These are phyloP conservation scores for Stegodyphus mimosarum DNA, from an alignment of 1,140 invertebrate genomes.

Conservation along the genomic window DNA sequence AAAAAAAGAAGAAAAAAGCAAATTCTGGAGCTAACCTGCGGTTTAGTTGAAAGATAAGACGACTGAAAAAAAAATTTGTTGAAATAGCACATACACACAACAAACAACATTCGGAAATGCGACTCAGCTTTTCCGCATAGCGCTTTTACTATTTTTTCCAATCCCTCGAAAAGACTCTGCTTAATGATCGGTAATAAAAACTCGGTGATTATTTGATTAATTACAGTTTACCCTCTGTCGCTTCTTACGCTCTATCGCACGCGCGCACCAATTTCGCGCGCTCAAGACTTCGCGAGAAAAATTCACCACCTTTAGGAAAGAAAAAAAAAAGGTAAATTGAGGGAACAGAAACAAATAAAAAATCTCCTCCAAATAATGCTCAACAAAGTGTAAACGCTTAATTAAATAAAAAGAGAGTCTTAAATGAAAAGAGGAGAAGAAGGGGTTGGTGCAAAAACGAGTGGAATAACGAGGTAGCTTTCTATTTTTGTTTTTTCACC, in stretches of 20 bases:
- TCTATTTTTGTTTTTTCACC: constrained; percentile 21
- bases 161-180: neutral
- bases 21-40: no score
- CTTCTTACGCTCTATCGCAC: constrained; percentile 16
- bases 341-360: neutral
- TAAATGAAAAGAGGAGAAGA: constrained; percentile 15
- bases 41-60: no score
- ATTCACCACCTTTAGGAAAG: constrained; percentile 19
- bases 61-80: no score
- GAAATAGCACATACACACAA: no score
- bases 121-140: neutral
- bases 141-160: neutral
- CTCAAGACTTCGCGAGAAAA: constrained; percentile 11
- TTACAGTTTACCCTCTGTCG: constrained; percentile 49
- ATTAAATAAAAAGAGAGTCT: constrained; percentile 59
- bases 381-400: constrained; percentile 60
- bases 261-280: constrained; percentile 25
- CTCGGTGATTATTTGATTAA: constrained; percentile 59
- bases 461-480: constrained; percentile 12
- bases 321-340: neutral
- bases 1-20: no score
- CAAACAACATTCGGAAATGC: neutral
- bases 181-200: constrained; percentile 40
- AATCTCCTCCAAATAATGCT: constrained; percentile 45
- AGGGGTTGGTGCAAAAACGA: constrained; percentile 23